A percentile compares a stretch with the other conserved stretches of the same genome.
These are phyloP conservation scores for Alloplasta piceator DNA, from an alignment of 2,888 invertebrate species.

Conservation along the genomic window DNA sequence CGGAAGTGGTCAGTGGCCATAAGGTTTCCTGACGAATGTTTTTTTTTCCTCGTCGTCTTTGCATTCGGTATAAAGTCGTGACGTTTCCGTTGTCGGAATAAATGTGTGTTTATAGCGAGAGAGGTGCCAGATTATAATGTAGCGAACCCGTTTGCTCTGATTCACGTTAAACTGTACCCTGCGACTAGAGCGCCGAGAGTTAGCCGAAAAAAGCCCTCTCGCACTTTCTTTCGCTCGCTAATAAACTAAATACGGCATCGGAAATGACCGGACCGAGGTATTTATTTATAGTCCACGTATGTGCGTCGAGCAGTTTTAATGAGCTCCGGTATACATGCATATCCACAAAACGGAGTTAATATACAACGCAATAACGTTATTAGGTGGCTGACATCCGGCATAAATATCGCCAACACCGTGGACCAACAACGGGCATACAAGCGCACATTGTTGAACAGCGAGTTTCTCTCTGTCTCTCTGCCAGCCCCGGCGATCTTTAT, in stretches of 20 bases:
- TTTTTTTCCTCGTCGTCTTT: slow-evolving; percentile 35
- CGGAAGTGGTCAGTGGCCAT: slow-evolving; percentile 11
- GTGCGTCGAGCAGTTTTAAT: slow-evolving; percentile 77
- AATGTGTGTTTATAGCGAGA: slow-evolving; percentile 16
- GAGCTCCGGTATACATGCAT: slow-evolving; percentile 64
- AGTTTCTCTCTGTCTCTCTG: slow-evolving; percentile 16
- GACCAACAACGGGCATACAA: slow-evolving; percentile 55
- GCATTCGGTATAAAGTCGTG: slow-evolving; percentile 43
- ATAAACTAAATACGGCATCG: slow-evolving; percentile 82
- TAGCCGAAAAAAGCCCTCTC: slow-evolving; percentile 65
- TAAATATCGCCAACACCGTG: slow-evolving; percentile 78
- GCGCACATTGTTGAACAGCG: slow-evolving; percentile 17
- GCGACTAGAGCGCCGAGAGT: slow-evolving; percentile 67
- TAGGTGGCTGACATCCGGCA: slow-evolving; percentile 81
- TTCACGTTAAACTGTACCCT: slow-evolving; percentile 76
- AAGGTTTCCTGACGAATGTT: slow-evolving; percentile 2
- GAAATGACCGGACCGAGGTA: slow-evolving; percentile 79
- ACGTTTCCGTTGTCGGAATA: slow-evolving; percentile 45
- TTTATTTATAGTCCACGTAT: slow-evolving; percentile 78
- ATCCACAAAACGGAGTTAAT: slow-evolving; percentile 70
- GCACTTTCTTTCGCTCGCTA: slow-evolving; percentile 70
- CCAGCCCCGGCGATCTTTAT: slow-evolving; percentile 42
- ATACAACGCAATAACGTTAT: slow-evolving; percentile 82
- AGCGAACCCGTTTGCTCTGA: slow-evolving; percentile 59
- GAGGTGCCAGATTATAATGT: slow-evolving; percentile 24